Evolutionary conservation across 2,888 invertebrate species (phyloP), one percentile per base, ranked within the genome.

Genomic region (Ophraella communa): DNA sequence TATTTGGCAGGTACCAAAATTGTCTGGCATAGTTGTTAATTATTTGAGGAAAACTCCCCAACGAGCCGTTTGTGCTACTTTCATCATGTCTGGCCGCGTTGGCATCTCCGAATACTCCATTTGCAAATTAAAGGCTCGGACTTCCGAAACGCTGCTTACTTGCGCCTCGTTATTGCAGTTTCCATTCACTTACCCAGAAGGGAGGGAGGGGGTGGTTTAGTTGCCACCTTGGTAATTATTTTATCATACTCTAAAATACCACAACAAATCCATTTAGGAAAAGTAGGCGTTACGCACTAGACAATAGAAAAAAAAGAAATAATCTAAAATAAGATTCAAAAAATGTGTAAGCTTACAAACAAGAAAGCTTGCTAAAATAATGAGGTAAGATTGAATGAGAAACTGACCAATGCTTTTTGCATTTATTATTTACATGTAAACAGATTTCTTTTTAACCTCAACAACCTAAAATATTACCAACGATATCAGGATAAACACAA

Each of bases 91-190:
- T 76, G 77, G 78, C 77, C 77, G 74, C 76, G 73, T 77, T 77
- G 75, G 73, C 75, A 73, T 73, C 69, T 68, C 75, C 69, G 71
- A 75, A 77, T 76, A 77, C 77, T 72, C 80, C 78, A 80, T 80
- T 81, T 81, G 79, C 78, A 81, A 81, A 81, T 81, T 80, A 80
- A 80, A 80, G 80, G 76, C 76, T 75, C 76, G 78, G 76, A 78
- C 78, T 80, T 80, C 78, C 79, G 75, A 77, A 70, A 76, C 79
- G 78, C 78, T 77, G 77, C 73, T 76, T 20, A 45, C 45, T 45
- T 21, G 45, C 45, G 18, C 45, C 45, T 45, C 45, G 45, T 45
- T 21, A 45, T 75, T 73, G 72, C 73, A 76, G 73, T 77, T 75
- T 75, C 73, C 72, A 75, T 74, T 73, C 73, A 71, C 71, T 71